Evolutionary conservation across 1,140 invertebrate species (phyloP).

Genomic region (Drosophila auraria): DNA sequence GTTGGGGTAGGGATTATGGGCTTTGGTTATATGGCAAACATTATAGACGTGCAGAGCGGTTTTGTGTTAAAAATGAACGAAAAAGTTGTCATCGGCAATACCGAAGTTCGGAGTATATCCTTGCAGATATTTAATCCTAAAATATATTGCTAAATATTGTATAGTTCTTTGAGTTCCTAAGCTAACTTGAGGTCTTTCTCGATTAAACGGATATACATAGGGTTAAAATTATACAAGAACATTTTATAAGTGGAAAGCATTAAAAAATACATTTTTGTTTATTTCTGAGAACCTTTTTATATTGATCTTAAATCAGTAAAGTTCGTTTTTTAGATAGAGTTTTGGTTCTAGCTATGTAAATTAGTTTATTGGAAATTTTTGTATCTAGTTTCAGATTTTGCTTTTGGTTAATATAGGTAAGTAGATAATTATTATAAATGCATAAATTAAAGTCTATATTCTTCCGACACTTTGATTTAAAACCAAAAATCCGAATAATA

Average conservation of each 20-base stretch:
- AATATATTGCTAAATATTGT: not conserved
- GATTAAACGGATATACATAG: too few species aligned
- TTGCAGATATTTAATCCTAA: not conserved
- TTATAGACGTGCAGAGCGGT: conserved; percentile 7
- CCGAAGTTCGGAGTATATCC: not conserved
- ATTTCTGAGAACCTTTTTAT: too few species aligned
- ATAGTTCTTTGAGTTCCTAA: not conserved
- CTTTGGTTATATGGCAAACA: conserved; percentile 7
- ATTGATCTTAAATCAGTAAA: not conserved
- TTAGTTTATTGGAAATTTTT: not conserved
- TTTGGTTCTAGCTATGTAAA: not conserved
- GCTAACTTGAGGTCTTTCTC: not conserved
- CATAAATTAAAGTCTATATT: too few species aligned
- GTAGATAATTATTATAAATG: too few species aligned
- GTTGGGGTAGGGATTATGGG: not conserved
- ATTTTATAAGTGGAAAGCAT: not conserved
- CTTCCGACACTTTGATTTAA: too few species aligned
- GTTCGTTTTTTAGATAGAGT: too few species aligned
- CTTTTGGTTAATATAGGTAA: too few species aligned
- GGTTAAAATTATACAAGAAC: too few species aligned
- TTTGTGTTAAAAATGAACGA: conserved; percentile 9
- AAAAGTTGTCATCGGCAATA: conserved; percentile 4
- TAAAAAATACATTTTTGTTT: not conserved
- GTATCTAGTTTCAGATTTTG: too few species aligned
- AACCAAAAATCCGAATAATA: too few species aligned